A percentile compares a stretch with the other conserved stretches of the same genome.
Conservation (phyloP, 2,888 invertebrate genomes). For the Epirrhoe tristata region DNA sequence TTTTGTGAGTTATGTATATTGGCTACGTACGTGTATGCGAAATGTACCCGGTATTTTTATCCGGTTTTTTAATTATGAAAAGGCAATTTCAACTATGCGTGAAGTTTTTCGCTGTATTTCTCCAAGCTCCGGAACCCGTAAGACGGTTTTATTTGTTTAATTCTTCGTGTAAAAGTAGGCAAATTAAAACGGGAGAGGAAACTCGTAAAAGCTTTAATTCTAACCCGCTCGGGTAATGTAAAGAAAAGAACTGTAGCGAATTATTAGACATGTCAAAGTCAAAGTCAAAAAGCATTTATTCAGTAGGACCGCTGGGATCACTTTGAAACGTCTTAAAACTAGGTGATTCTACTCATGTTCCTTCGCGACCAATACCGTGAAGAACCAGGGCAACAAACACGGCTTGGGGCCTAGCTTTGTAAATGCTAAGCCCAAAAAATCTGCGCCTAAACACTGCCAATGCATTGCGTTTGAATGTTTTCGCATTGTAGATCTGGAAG, state of each 20-base stretch:
- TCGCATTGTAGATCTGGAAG: conserved; percentile 5
- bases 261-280: no score
- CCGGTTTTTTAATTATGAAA: conserved; percentile 51
- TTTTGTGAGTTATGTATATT: conserved; percentile 63
- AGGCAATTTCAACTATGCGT: conserved; percentile 44
- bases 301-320: no score
- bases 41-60: conserved; percentile 42
- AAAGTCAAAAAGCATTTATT: no score
- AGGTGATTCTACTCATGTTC: no score
- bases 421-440: no score
- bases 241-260: not conserved
- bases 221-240: conserved; percentile 7
- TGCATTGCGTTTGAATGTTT: not conserved
- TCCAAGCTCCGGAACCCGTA: conserved; percentile 21
- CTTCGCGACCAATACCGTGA: no score
- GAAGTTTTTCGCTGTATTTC: conserved; percentile 37
- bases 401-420: no score
- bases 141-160: conserved; percentile 33
- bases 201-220: conserved; percentile 15
- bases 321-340: no score
- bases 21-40: conserved; percentile 27
- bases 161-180: conserved; percentile 32
- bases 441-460: no score
- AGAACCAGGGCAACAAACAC: no score
- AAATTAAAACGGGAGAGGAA: conserved; percentile 25